Percentiles rank a stretch among this genome's conserved stretches.
These are phyloP conservation scores for Oryzias curvinotus DNA, from an alignment of 2,113 vertebrate genomes.

Conservation along the genomic window DNA sequence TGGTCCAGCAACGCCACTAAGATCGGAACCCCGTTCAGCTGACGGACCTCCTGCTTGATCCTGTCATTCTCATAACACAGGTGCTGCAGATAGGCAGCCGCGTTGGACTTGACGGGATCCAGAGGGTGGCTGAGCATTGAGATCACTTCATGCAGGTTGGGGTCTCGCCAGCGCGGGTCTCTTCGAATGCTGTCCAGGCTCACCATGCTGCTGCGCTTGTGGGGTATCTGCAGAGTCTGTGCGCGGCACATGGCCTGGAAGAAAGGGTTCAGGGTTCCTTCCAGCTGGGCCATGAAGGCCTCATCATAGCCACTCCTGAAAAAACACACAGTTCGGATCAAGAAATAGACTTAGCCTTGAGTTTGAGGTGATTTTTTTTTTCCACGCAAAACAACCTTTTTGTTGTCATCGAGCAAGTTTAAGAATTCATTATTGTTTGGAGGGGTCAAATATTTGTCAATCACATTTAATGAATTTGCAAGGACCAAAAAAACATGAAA, in stretches of 20 bases:
- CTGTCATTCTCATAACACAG: slow-evolving; percentile 96
- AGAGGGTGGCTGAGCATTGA: slow-evolving; percentile 95
- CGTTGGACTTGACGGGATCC: slow-evolving; percentile 95
- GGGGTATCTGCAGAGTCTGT: slow-evolving; percentile 85
- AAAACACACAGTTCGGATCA: not conserved
- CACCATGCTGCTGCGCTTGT: slow-evolving; percentile 91
- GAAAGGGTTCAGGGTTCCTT: slow-evolving; percentile 85
- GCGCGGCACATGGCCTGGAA: slow-evolving; percentile 84
- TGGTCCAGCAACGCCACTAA: slow-evolving; percentile 91
- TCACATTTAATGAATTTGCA: too few species aligned
- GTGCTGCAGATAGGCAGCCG: slow-evolving; percentile 95
- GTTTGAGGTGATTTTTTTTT: too few species aligned
- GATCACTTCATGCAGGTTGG: slow-evolving; percentile 91
- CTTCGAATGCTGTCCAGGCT: slow-evolving; percentile 92
- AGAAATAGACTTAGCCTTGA: too few species aligned
- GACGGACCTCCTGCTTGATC: slow-evolving; percentile 91
- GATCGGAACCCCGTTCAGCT: slow-evolving; percentile 89
- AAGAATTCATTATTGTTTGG: too few species aligned
- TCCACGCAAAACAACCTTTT: too few species aligned
- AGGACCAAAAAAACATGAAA: too few species aligned
- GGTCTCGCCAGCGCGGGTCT: slow-evolving; percentile 94
- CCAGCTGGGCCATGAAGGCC: slow-evolving; percentile 82
- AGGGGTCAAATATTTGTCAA: too few species aligned
- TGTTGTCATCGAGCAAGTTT: too few species aligned
- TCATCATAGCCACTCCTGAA: slow-evolving; percentile 86